phyloP scores from a whole-genome alignment of 1,140 invertebrate species.

The Diachasmimorpha longicaudata region DNA sequence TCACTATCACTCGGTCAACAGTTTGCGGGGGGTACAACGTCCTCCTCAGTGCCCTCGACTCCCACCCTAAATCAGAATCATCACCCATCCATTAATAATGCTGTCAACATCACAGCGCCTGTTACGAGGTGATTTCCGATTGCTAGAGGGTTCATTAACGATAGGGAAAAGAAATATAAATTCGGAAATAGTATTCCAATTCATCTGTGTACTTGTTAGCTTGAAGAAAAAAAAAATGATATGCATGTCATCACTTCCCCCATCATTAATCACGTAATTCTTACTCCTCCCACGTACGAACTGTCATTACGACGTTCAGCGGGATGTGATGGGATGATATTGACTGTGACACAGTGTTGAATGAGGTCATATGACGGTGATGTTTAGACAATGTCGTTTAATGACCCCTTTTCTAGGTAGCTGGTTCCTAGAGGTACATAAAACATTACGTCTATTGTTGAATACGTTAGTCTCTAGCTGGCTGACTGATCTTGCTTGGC shows the following conservation, averaged over 20 bases:
- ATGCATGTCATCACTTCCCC: no score
- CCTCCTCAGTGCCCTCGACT: constrained; percentile 37
- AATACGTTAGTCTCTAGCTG: constrained; percentile 44
- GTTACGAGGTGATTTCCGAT: constrained; percentile 38
- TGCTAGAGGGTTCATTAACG: neutral
- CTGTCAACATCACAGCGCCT: constrained; percentile 26
- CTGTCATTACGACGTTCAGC: neutral
- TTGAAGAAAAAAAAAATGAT: neutral
- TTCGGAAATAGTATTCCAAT: neutral
- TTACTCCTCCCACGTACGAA: neutral
- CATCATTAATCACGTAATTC: no score
- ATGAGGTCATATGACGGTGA: constrained; percentile 35
- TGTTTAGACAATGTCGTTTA: constrained; percentile 32
- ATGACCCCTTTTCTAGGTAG: constrained; percentile 36
- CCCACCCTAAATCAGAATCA: constrained; percentile 37
- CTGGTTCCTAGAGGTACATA: constrained; percentile 35
- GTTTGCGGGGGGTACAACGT: constrained; percentile 36
- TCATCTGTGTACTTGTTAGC: neutral
- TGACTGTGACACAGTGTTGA: neutral
- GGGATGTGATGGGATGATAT: neutral
- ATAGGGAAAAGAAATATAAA: neutral
- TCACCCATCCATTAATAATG: constrained; percentile 39
- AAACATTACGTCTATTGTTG: constrained; percentile 33
- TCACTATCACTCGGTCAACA: constrained; percentile 45
- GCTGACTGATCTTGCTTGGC: constrained; percentile 41